These are phyloP conservation scores for Todus mexicanus DNA, from an alignment of 2,797 vertebrate species.

Conservation along the genomic window DNA sequence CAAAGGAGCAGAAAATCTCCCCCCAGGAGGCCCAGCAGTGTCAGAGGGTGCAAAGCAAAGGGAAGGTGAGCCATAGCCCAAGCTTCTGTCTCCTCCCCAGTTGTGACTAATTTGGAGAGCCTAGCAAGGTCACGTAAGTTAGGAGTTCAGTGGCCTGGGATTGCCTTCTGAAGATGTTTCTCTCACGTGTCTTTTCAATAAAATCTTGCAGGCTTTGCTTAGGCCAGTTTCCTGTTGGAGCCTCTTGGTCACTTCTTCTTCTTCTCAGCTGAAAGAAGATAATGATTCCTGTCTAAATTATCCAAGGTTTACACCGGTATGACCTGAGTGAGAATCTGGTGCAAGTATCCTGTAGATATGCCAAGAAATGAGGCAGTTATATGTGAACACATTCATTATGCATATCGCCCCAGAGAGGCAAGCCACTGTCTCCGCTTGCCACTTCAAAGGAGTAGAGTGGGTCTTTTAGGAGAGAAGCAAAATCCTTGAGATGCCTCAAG, in stretches of 20 bases:
- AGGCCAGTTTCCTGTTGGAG: background rate
- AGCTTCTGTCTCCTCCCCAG: background rate
- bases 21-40: background rate
- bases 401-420: background rate
- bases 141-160: background rate
- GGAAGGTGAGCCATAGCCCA: background rate
- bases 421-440: background rate
- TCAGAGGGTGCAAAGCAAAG: background rate
- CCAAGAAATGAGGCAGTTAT: constrained; percentile 6
- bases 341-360: background rate
- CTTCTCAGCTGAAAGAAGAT: background rate
- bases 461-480: constrained; percentile 34
- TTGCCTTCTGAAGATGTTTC: background rate
- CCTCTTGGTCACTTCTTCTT: background rate
- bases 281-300: background rate
- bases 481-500: constrained; percentile 1
- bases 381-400: background rate
- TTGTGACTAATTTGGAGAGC: background rate
- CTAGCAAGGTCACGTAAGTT: background rate
- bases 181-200: background rate
- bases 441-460: constrained; percentile 33
- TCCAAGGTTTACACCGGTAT: background rate
- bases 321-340: background rate
- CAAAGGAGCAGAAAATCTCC: background rate
- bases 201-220: background rate